Percentiles rank a stretch among this genome's conserved stretches.
Conservation (phyloP, 2,113 vertebrate species). For the Ancistrus triradiatus region DNA sequence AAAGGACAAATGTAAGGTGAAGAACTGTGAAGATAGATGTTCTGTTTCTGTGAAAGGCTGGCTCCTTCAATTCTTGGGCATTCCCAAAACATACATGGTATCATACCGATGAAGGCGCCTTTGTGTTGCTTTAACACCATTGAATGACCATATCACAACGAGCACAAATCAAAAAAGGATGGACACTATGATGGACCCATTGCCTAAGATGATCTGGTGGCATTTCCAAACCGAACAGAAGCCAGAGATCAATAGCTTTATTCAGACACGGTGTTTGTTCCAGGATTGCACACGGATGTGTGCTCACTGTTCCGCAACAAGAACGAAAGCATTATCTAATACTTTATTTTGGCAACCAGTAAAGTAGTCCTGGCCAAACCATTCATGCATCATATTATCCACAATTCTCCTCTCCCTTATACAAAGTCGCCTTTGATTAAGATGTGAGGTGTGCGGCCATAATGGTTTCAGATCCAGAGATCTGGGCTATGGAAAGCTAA, state of each 20-base stretch:
- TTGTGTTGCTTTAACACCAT: no score
- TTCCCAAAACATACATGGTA: no score
- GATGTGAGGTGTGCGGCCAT: constrained; percentile 4
- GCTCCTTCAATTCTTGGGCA: no score
- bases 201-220: no score
- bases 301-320: neutral
- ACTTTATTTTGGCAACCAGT: neutral
- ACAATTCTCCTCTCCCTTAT: constrained; percentile 25
- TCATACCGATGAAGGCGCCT: no score
- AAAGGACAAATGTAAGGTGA: neutral
- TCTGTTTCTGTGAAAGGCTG: neutral
- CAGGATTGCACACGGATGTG: neutral
- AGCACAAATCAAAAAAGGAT: no score
- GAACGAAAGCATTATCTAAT: constrained; percentile 23
- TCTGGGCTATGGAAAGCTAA: constrained; percentile 11
- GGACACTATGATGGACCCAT: no score
- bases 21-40: neutral
- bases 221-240: neutral
- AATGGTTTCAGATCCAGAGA: neutral
- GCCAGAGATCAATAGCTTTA: neutral
- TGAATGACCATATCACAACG: no score
- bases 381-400: constrained; percentile 40
- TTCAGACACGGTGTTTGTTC: neutral
- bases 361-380: constrained; percentile 23
- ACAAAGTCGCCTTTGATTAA: constrained; percentile 56